These are phyloP conservation scores for Ectemnius cavifrons DNA, from an alignment of 2,888 invertebrate genomes.

Conservation along the genomic window DNA sequence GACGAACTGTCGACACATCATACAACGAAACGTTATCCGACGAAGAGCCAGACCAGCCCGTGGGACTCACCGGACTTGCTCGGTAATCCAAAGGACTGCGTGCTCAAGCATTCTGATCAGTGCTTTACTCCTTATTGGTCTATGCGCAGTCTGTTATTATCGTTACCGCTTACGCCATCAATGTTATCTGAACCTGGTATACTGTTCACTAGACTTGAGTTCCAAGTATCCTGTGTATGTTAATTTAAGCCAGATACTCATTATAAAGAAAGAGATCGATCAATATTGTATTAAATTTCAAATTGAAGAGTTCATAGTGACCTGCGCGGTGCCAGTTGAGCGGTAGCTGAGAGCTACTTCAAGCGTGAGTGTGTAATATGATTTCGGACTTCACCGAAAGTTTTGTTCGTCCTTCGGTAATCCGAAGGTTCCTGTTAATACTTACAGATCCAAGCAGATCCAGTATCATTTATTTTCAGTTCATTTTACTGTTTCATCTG, in stretches of 20 bases:
- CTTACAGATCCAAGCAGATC: too few species aligned
- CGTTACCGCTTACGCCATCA: slow-evolving; percentile 59
- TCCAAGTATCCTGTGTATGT: too few species aligned
- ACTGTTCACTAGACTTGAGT: not conserved
- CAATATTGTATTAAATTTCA: slow-evolving; percentile 3
- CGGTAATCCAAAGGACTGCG: slow-evolving; percentile 69
- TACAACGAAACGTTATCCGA: slow-evolving; percentile 52
- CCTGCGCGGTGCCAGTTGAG: too few species aligned
- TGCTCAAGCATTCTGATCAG: slow-evolving; percentile 70
- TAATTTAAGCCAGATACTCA: not conserved
- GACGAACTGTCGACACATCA: slow-evolving; percentile 49
- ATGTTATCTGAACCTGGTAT: slow-evolving; percentile 37
- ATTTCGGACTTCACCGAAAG: too few species aligned
- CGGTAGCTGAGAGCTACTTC: too few species aligned
- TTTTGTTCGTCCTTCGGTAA: too few species aligned
- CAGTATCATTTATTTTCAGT: too few species aligned
- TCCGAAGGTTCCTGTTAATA: too few species aligned
- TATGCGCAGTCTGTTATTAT: slow-evolving; percentile 67
- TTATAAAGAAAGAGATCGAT: slow-evolving; percentile 6
- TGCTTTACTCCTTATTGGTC: slow-evolving; percentile 67
- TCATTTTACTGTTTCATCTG: too few species aligned
- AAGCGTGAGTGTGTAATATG: too few species aligned
- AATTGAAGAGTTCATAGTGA: too few species aligned
- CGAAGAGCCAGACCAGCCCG: slow-evolving; percentile 40
- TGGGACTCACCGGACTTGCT: slow-evolving; percentile 42